phyloP scores from a whole-genome alignment of 2,888 invertebrate genomes.

The Noctua fimbriata region DNA sequence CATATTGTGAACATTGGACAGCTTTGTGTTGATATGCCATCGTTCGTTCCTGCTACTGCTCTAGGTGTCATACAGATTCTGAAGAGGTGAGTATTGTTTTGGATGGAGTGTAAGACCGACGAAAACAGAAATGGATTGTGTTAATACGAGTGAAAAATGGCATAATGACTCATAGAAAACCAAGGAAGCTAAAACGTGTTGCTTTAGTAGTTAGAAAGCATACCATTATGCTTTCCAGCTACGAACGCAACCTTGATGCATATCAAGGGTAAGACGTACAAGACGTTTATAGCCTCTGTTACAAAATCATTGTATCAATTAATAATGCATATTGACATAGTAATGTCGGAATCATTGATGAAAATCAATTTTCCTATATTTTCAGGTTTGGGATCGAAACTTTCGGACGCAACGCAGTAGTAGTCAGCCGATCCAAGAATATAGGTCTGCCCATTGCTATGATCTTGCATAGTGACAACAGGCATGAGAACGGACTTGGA shows the following conservation, averaged over 20 bases:
- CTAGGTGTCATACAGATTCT: slow-evolving; percentile 93
- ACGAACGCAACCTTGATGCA: too few relatives aligned
- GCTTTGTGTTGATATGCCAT: slow-evolving; percentile 93
- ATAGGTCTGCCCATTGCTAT: slow-evolving; percentile 97
- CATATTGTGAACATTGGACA: slow-evolving; percentile 95
- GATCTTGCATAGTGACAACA: slow-evolving; percentile 94
- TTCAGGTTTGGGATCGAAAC: slow-evolving; percentile 92
- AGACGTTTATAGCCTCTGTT: neutral
- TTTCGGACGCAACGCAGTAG: slow-evolving; percentile 96
- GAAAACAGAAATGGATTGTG: neutral
- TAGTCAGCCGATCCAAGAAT: slow-evolving; percentile 97
- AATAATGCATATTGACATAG: too few relatives aligned
- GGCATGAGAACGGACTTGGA: slow-evolving; percentile 92
- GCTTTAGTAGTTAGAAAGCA: neutral
- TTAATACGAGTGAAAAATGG: neutral
- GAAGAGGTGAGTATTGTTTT: slow-evolving; percentile 86
- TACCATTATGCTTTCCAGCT: too few relatives aligned
- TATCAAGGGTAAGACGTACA: neutral
- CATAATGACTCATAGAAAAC: neutral
- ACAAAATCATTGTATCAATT: neutral
- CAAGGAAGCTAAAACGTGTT: neutral
- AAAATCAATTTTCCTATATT: slow-evolving; percentile 52
- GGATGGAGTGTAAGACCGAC: neutral
- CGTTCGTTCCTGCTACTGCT: slow-evolving; percentile 95
- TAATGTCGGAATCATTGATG: neutral